Conservation (phyloP, 2,888 invertebrate genomes). For the Caenorhabditis angaria region DNA sequence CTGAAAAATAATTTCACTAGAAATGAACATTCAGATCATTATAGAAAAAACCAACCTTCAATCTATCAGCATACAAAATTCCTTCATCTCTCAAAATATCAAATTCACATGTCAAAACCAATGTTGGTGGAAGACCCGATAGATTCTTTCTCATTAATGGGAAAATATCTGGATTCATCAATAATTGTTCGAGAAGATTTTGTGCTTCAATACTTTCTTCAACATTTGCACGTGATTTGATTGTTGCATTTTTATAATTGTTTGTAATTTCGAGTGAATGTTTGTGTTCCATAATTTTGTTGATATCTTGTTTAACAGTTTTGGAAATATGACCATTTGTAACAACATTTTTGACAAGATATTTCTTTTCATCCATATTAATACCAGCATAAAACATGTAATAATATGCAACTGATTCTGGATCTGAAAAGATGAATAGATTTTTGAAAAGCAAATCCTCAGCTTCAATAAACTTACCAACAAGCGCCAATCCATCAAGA, state of each 20-base stretch:
- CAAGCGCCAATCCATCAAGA: constrained; percentile 54
- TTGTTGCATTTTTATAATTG: constrained; percentile 31
- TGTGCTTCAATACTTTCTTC: constrained; percentile 28
- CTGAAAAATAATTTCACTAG: constrained; percentile 17
- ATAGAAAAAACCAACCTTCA: constrained; percentile 43
- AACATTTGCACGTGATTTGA: constrained; percentile 22
- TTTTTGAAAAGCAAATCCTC: neutral
- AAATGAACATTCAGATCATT: neutral
- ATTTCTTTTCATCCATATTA: constrained; percentile 49
- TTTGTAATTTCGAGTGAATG: constrained; percentile 16
- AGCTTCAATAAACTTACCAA: constrained; percentile 32
- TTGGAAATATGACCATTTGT: constrained; percentile 53
- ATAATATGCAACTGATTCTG: constrained; percentile 58
- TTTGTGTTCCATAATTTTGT: constrained; percentile 25
- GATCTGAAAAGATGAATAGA: constrained; percentile 41
- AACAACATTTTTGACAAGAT: constrained; percentile 45
- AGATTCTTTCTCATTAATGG: constrained; percentile 72
- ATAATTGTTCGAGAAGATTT: constrained; percentile 45
- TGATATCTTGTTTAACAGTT: neutral
- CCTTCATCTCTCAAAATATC: constrained; percentile 74
- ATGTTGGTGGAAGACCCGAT: constrained; percentile 69
- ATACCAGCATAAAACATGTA: constrained; percentile 63
- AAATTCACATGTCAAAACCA: constrained; percentile 73
- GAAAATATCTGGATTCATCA: constrained; percentile 70
- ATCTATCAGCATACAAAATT: constrained; percentile 72